Base-by-base conservation (phyloP, 2,888 invertebrate species). In the Oligia strigilis region DNA sequence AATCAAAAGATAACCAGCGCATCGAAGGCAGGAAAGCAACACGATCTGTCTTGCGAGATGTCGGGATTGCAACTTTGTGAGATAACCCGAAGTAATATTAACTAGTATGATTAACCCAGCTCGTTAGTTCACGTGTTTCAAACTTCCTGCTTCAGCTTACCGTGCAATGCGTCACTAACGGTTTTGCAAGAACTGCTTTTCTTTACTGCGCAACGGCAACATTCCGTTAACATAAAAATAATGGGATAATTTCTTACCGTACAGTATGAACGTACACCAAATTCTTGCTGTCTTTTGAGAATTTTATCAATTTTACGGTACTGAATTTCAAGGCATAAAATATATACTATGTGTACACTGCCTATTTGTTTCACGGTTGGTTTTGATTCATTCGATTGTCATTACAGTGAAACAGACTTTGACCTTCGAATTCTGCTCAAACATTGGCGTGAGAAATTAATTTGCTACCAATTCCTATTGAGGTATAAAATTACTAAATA, bases 131-230 rank as follows among this genome's bases (percentile, higher is more conserved):
- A 92, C 90, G 90, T 93, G 92, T 92, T 92, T 91, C 88, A 90
- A 90, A 92, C 92, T 93, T 93, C 94, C 93, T 94, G 93, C 92
- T 91, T 89, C 83, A 88, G 89, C 84, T 88, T 86, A 84, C 88
- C 88, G 81, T 88, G 90, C 90, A 87, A 93, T 92, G 92, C 91
- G 89, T 90, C 91, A 92, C 86, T 94, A 95, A 94, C 93, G 93
- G 94, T 93, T 92, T 90, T 87, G 89, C 89, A 90, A 90, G 90
- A 92, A 90, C 89, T 88, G 87, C 90, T 91, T 91, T 90, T 90
- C 90, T 90, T 90, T 86, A 89, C 88, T 84, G 83, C 87, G 88
- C 87, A 89, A 88, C 86, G 86, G 86, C 88, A 88, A 87, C 80
- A 86, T 89, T 88, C 91, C 91, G 90, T 91, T 92, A 91, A 74